Conservation (phyloP, 2,113 vertebrate genomes). For the Thinocorus orbignyianus region DNA sequence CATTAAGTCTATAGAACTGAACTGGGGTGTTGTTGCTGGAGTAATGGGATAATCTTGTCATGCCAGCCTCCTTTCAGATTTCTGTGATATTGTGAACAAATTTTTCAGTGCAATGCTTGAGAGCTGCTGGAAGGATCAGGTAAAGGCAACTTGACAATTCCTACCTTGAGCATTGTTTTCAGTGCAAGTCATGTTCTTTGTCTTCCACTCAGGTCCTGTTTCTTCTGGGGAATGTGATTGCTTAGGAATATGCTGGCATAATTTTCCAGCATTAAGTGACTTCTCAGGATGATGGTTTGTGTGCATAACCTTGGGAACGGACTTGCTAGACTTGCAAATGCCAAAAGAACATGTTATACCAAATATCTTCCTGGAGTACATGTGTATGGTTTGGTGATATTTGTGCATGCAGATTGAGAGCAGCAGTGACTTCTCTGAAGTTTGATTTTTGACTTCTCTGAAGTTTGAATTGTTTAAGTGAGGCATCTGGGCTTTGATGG, state of each 20-base stretch:
- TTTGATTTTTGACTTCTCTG: neutral
- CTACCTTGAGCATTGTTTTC: neutral
- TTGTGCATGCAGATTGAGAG: neutral
- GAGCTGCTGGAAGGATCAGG: neutral
- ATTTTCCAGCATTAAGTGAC: neutral
- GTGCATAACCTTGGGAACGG: neutral
- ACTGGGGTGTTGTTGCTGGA: neutral
- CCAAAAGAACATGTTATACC: neutral
- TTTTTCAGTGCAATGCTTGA: neutral
- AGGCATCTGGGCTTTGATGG: neutral
- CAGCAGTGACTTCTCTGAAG: neutral
- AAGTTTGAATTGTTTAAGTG: neutral
- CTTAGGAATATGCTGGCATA: neutral
- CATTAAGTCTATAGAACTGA: neutral
- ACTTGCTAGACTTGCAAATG: neutral
- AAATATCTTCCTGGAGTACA: neutral
- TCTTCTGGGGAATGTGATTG: neutral
- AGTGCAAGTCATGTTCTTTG: neutral
- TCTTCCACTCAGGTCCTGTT: neutral
- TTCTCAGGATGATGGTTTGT: neutral
- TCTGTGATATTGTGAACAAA: neutral
- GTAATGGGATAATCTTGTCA: neutral
- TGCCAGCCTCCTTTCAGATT: neutral
- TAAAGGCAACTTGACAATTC: neutral
- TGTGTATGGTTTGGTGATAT: neutral